These are phyloP conservation scores for Rhyzopertha dominica DNA, from an alignment of 1,140 invertebrate species.

Conservation along the genomic window DNA sequence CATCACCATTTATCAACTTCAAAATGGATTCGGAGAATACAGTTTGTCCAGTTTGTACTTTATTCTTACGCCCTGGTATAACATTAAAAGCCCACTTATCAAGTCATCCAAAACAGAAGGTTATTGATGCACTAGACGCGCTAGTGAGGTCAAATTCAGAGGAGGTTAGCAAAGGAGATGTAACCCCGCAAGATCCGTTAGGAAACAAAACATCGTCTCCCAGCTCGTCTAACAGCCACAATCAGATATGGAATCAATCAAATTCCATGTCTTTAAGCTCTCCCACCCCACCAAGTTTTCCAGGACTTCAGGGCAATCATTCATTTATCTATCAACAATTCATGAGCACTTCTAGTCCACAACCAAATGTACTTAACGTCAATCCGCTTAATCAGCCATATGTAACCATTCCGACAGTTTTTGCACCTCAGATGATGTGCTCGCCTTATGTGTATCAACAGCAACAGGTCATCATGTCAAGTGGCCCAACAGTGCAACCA, in stretches of 20 bases:
- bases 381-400: slow-evolving; percentile 51
- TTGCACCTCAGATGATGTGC: slow-evolving; percentile 53
- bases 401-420: slow-evolving; percentile 49
- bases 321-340: slow-evolving; percentile 57
- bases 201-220: slow-evolving; percentile 14
- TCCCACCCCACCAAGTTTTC: slow-evolving; percentile 14
- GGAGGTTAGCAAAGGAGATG: slow-evolving; percentile 20
- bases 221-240: slow-evolving; percentile 17
- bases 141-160: too few species aligned
- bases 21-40: slow-evolving; percentile 42
- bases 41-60: slow-evolving; percentile 74
- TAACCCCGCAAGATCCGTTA: slow-evolving; percentile 12
- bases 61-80: slow-evolving; percentile 75
- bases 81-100: slow-evolving; percentile 71
- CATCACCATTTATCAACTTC: neutral
- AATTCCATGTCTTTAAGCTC: too few species aligned
- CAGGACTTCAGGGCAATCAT: slow-evolving; percentile 33
- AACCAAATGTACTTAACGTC: slow-evolving; percentile 32
- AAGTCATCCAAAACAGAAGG: slow-evolving; percentile 80
- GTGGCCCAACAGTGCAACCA: slow-evolving; percentile 29
- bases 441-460: slow-evolving; percentile 54
- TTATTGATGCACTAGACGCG: slow-evolving; percentile 72
- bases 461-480: slow-evolving; percentile 52
- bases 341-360: slow-evolving; percentile 50
- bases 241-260: slow-evolving; percentile 23